Conservation (phyloP, 2,888 invertebrate species). For the Agrochola litura region DNA sequence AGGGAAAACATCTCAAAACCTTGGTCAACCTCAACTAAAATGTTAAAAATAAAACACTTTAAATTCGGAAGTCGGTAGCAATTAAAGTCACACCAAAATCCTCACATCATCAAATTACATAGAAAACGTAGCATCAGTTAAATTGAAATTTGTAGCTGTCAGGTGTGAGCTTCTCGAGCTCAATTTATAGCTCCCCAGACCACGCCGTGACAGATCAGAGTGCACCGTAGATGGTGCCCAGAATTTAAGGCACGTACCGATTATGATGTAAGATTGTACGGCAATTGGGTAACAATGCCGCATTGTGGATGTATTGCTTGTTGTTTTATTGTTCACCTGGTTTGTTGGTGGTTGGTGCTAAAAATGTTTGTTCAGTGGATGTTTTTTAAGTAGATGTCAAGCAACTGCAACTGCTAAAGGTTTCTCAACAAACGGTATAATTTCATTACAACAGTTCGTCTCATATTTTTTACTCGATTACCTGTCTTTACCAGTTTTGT, state of each 20-base stretch:
- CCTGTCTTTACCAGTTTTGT: background rate
- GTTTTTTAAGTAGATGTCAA: background rate
- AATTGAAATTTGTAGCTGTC: slow-evolving; percentile 62
- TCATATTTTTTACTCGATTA: background rate
- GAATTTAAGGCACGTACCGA: slow-evolving; percentile 51
- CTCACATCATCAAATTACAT: too few species aligned
- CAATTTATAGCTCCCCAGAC: slow-evolving; percentile 62
- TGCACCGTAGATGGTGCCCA: slow-evolving; percentile 24
- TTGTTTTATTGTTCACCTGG: slow-evolving; percentile 7
- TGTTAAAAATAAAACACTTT: too few species aligned
- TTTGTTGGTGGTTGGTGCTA: background rate
- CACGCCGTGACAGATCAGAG: slow-evolving; percentile 27
- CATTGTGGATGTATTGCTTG: slow-evolving; percentile 22
- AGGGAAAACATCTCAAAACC: too few species aligned
- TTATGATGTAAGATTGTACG: slow-evolving; percentile 54
- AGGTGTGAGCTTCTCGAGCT: slow-evolving; percentile 41
- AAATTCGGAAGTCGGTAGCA: too few species aligned
- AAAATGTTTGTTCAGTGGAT: background rate
- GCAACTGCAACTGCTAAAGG: background rate
- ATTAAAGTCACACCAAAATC: too few species aligned
- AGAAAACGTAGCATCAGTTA: slow-evolving; percentile 35
- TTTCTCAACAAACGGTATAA: background rate
- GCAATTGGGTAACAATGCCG: slow-evolving; percentile 38
- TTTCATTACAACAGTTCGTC: background rate
- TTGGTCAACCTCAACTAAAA: too few species aligned